A percentile compares a stretch with the other conserved stretches of the same genome.
Conservation (phyloP, 2,113 vertebrate species). For the Odontophorus gujanensis region DNA sequence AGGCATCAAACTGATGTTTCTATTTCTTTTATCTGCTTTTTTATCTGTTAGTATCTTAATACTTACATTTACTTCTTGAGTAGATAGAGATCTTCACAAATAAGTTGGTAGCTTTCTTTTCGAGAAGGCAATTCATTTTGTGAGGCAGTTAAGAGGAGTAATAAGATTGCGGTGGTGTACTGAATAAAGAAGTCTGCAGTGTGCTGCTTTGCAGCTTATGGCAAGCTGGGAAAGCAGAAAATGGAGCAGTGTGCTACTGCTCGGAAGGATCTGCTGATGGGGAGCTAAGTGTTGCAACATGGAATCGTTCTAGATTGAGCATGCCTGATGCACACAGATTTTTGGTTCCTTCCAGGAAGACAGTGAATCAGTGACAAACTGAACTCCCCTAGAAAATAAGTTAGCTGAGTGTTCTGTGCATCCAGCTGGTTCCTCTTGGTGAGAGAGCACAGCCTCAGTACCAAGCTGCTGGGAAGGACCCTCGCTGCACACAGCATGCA, state of each 20-base stretch:
- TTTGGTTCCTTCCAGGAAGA: neutral
- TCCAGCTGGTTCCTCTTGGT: neutral
- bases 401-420: neutral
- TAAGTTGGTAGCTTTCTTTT: neutral
- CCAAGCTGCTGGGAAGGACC: neutral
- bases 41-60: neutral
- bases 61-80: neutral
- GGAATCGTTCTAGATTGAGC: neutral
- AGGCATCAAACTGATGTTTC: neutral
- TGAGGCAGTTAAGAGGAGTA: neutral
- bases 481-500: too few species aligned
- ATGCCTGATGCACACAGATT: neutral
- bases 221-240: neutral
- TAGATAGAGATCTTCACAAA: neutral
- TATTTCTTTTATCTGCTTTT: neutral
- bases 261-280: neutral
- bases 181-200: neutral
- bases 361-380: neutral
- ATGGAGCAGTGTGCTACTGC: neutral
- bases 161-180: neutral
- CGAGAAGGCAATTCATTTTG: neutral
- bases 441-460: rapidly evolving
- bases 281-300: neutral
- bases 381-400: neutral
- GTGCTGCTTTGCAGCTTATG: neutral